Base-by-base conservation (phyloP, 1,140 invertebrate genomes). In the Drosophila burlai region DNA sequence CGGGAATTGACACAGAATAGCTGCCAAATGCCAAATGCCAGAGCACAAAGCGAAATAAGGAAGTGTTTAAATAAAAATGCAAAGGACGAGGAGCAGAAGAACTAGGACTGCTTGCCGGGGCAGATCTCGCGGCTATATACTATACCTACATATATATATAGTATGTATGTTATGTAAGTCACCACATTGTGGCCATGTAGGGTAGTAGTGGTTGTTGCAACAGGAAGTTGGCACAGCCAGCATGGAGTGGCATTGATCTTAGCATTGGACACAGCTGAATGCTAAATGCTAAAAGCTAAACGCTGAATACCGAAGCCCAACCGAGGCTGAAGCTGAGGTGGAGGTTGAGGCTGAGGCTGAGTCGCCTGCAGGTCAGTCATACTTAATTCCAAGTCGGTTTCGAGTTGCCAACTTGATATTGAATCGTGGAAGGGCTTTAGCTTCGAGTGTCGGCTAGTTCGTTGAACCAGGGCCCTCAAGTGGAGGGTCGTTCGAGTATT, bases 1-100 rank as follows among this genome's bases (percentile, higher is more conserved):
- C 80, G 74, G 85, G 81, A 87, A 84, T 87, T 90, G 81, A 89
- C 85, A 90, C 85, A 89, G 85, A 89, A 84, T 89, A 83, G 85
- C 85, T 83, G 84, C 81, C 84, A 87, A 87, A 87, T 84, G 84
- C 81, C 81, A 79, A 87, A 87, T 84, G 84, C 81, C 81, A 80
- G 34, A 57, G 69, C 79, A 83, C 84, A 90, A 81, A 90, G 80
- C 79, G 85, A 89, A 89, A 90, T 85, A 79, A 89, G 85, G 85
- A 89, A 89, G 85, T 85, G 82, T 90, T 89, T 84, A 68, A 78
- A 73, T 75, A 74, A 80, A 68, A 52, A 66, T 18, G 50, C n/a
- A 7, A 52, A 68, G 45, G 42, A 63, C 54, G 54, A 55, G 54
- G 43, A 49, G 45, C 42, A 24, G 40, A 65, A 49, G 42, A 45